Percentiles rank a stretch among this genome's conserved stretches.
Conservation (phyloP, 2,888 invertebrate genomes). For the Ochropacha duplaris region DNA sequence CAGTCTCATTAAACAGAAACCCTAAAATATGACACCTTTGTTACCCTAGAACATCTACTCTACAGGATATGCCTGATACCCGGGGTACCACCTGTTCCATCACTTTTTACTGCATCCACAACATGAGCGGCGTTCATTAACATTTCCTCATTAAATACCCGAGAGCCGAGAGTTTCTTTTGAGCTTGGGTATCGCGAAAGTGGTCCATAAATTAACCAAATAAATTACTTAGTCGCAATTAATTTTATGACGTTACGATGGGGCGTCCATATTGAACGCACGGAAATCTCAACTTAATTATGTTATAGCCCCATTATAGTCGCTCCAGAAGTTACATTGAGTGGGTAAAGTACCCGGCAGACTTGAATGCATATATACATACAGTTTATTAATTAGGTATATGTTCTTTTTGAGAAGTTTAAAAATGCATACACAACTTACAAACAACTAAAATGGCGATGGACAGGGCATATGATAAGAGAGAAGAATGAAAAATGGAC, state of each 20-base stretch:
- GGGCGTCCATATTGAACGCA: constrained; percentile 29
- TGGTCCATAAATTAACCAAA: constrained; percentile 38
- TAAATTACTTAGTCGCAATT: constrained; percentile 42
- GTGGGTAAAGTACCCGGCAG: constrained; percentile 14
- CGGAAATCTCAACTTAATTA: constrained; percentile 61
- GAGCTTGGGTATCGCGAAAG: constrained; percentile 15
- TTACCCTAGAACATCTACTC: background rate
- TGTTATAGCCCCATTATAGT: constrained; percentile 56
- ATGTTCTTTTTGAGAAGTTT: no score
- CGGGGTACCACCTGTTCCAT: background rate
- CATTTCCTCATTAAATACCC: background rate
- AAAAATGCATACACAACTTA: no score
- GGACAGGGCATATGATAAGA: no score
- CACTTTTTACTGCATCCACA: background rate
- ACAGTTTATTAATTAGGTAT: background rate
- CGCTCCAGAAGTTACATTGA: constrained; percentile 33
- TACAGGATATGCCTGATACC: background rate
- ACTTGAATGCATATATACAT: constrained; percentile 7
- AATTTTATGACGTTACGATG: constrained; percentile 38
- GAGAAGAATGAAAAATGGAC: no score
- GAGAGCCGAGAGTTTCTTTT: background rate
- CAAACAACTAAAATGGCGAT: no score
- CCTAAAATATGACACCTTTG: background rate
- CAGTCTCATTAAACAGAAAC: background rate
- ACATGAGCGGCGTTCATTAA: background rate